Base-by-base conservation (phyloP, 1,140 invertebrate genomes). In the Solenopsis fugax region DNA sequence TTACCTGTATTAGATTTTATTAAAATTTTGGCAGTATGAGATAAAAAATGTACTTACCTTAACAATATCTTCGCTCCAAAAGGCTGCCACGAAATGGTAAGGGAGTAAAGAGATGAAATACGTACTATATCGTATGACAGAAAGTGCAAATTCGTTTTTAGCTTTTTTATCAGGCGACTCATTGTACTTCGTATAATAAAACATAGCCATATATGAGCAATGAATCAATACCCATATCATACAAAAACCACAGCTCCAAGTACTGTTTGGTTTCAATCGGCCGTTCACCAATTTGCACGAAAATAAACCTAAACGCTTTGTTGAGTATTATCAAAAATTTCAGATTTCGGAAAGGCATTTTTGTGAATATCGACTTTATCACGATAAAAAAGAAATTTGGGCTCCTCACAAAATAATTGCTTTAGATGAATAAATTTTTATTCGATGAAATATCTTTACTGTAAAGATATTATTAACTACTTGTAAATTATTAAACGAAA, bases 341-440 rank as follows among this genome's bases (percentile, higher is more conserved):
- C 7, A 81, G 16, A n/a, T 81, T 81, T 71, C 24, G 64, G 1
- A 71, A 81, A 71, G 78, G 78, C 24, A 67, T 71, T 5, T n/a
- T 65, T 56, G 12, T 21, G 4, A 34, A 18, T n/a, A 37, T 64
- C 7, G n/a, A 41, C 41, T 76, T 76, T 45, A 67, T 67, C 16
- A 5, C 37, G 37, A 64, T 37, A 65, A 60, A 29, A 60, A 60
- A 4, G n/a, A 21, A 21, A 12, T n/a, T 45, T 67, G 2, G 21
- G 4, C 18, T 67, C 0, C n/a, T 48, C 16, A 29, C 16, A 71
- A 34, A 24, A 0, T 60, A 29, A 60, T 10, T 60, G 65, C 71
- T 37, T n/a, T n/a, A 2, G 10, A 54, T 37, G 21, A 52, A 41
- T 41, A 16, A 37, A 37, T 73, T 21, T n/a, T 21, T 34, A 21